Evolutionary conservation across 2,888 invertebrate species (phyloP).

Genomic region (Thera obeliscata): DNA sequence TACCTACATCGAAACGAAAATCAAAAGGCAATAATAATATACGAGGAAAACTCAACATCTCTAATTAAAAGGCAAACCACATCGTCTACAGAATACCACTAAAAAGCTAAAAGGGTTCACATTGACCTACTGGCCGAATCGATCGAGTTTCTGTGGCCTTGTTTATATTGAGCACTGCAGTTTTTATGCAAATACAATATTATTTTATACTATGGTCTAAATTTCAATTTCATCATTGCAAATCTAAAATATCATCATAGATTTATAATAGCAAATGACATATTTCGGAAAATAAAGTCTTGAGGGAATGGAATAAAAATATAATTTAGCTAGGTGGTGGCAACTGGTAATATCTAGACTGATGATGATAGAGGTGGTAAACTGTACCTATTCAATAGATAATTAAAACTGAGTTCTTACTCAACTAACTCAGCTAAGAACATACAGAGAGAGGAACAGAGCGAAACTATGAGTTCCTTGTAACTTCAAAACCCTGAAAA

Average conservation of each 20-base stretch:
- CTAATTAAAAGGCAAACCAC: conserved; percentile 28
- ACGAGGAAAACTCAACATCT: conserved; percentile 6
- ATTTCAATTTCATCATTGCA: not conserved
- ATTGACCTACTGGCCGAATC: conserved; percentile 41
- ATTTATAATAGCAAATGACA: not conserved
- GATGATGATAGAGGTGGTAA: no score
- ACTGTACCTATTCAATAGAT: no score
- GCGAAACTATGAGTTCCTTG: no score
- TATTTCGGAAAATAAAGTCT: no score
- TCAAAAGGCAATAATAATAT: not conserved
- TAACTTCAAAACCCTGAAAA: no score
- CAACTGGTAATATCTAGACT: no score
- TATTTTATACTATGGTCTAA: conserved; percentile 8
- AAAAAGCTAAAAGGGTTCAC: conserved; percentile 37
- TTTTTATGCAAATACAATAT: conserved; percentile 16
- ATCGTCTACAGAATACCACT: conserved; percentile 20
- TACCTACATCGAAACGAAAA: not conserved
- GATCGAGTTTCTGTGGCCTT: conserved; percentile 33
- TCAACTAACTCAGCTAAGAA: no score
- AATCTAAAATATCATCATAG: not conserved
- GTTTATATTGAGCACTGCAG: conserved; percentile 19
- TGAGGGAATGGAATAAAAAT: no score
- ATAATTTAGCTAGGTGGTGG: no score
- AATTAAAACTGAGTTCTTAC: no score
- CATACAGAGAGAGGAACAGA: no score